These are phyloP conservation scores for Agrilus cyanescens DNA, from an alignment of 2,888 invertebrate species.

Conservation along the genomic window DNA sequence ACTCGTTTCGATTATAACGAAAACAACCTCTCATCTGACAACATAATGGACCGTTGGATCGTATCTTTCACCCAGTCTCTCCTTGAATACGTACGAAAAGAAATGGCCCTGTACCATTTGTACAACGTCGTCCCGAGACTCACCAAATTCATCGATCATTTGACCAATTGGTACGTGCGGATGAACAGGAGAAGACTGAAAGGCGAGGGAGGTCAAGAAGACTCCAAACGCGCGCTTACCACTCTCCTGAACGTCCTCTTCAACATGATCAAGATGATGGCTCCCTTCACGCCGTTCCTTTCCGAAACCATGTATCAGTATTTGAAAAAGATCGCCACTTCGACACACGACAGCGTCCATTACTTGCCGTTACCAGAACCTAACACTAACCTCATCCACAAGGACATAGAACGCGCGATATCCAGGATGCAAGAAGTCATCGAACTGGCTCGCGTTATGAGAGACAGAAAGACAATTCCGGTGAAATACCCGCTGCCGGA, in stretches of 20 bases:
- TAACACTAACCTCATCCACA: conserved; percentile 59
- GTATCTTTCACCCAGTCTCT: conserved; percentile 92
- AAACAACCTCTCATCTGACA: conserved; percentile 31
- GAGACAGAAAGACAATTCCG: conserved; percentile 89
- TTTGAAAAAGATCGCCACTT: conserved; percentile 53
- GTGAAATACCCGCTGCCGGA: conserved; percentile 94
- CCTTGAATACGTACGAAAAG: conserved; percentile 73
- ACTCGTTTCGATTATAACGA: conserved; percentile 32
- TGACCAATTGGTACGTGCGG: conserved; percentile 98
- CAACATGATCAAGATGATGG: conserved; percentile 85
- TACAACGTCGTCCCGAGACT: conserved; percentile 92
- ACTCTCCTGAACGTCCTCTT: conserved; percentile 82
- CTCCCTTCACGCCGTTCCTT: conserved; percentile 94
- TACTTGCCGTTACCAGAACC: conserved; percentile 80
- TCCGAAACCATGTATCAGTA: conserved; percentile 93
- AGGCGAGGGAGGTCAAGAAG: conserved; percentile 72
- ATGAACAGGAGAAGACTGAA: conserved; percentile 93
- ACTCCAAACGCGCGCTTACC: conserved; percentile 73
- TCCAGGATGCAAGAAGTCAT: conserved; percentile 89
- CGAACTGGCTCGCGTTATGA: conserved; percentile 82
- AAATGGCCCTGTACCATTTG: conserved; percentile 89
- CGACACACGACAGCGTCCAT: conserved; percentile 68
- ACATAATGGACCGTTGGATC: conserved; percentile 97
- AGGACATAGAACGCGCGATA: conserved; percentile 80
- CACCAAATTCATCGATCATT: conserved; percentile 91